Evolutionary conservation across 2,888 invertebrate genomes (phyloP).

Genomic region (Caenorhabditis sinica): DNA sequence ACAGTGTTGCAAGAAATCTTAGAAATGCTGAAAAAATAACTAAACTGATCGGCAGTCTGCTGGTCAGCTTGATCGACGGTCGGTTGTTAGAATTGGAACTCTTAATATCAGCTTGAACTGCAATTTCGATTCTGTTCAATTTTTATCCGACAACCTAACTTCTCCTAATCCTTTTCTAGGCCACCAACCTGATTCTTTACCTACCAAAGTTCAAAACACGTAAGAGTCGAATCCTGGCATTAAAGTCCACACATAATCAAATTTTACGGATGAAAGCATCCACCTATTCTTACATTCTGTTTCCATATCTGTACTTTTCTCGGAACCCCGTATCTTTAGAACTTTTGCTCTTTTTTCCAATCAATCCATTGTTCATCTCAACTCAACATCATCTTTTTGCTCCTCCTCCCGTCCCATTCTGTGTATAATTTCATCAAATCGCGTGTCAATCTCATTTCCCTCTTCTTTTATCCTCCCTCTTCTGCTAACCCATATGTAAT

Average conservation of each 20-base stretch:
- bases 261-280: neutral
- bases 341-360: constrained; percentile 1
- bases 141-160: too few relatives aligned
- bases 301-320: neutral
- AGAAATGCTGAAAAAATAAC: too few relatives aligned
- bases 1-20: too few relatives aligned
- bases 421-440: constrained; percentile 62
- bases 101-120: too few relatives aligned
- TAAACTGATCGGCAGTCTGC: too few relatives aligned
- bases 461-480: neutral
- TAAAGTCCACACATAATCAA: neutral
- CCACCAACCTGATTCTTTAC: too few relatives aligned
- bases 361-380: constrained; percentile 33
- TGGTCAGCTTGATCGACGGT: too few relatives aligned
- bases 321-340: too few relatives aligned
- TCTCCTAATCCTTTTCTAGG: too few relatives aligned
- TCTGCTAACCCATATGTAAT: constrained; percentile 23
- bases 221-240: neutral
- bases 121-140: too few relatives aligned
- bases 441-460: constrained; percentile 56
- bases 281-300: neutral
- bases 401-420: constrained; percentile 6
- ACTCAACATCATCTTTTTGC: neutral
- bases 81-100: too few relatives aligned
- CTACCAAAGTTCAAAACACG: neutral